Conservation (phyloP, 1,140 invertebrate genomes). For the Geopemphigus sp. region DNA sequence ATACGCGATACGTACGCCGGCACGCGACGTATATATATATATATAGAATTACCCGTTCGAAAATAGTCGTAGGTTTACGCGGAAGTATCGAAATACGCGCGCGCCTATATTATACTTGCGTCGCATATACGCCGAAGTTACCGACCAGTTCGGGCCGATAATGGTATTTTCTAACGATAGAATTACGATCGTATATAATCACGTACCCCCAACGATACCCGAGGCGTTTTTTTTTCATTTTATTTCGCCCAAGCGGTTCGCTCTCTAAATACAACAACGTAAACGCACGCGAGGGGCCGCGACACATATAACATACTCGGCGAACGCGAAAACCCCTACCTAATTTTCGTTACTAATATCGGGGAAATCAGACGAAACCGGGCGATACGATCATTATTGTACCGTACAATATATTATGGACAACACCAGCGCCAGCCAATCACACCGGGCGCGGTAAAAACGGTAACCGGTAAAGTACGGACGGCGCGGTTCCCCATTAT, state of each 20-base stretch:
- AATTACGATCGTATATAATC: background rate
- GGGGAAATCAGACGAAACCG: no score
- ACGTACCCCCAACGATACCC: background rate
- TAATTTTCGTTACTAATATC: no score
- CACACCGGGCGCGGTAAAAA: no score
- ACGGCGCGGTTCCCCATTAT: background rate
- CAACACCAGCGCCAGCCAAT: no score
- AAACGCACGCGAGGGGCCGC: no score
- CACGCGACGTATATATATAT: background rate
- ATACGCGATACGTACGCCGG: no score
- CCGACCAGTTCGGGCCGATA: slow-evolving; percentile 6
- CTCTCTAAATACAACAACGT: slow-evolving; percentile 3
- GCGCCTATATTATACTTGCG: no score
- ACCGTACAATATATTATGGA: no score
- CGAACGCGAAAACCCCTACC: no score
- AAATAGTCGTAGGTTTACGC: background rate
- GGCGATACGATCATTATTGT: no score
- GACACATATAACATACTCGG: no score
- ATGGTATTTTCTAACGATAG: background rate
- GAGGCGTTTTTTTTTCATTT: background rate
- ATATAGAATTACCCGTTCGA: background rate
- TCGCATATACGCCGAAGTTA: background rate
- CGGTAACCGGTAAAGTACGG: no score
- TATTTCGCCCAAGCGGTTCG: background rate
- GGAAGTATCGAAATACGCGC: background rate